A percentile compares a stretch with the other conserved stretches of the same genome.
Conservation (phyloP, 2,888 invertebrate species). For the Polietes domitor region DNA sequence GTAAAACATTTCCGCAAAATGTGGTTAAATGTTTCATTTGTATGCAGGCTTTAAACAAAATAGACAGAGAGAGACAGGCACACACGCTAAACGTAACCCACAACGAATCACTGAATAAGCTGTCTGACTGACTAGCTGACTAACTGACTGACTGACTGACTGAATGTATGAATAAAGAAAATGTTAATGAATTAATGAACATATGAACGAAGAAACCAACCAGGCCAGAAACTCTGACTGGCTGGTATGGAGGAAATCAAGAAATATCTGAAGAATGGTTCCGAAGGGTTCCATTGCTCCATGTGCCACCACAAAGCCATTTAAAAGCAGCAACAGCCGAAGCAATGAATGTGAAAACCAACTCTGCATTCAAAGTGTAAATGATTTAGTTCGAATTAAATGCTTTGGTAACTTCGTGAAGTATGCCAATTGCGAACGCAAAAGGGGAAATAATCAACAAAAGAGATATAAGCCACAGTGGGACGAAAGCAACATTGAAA, state of each 20-base stretch:
- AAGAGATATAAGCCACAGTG: background rate
- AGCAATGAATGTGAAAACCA: constrained; percentile 9
- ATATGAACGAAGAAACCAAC: constrained; percentile 23
- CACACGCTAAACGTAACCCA: constrained; percentile 16
- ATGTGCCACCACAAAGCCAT: constrained; percentile 26
- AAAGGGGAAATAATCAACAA: constrained; percentile 21
- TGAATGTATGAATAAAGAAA: constrained; percentile 28
- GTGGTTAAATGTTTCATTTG: constrained; percentile 65
- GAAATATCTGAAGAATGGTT: constrained; percentile 43
- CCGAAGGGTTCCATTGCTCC: background rate
- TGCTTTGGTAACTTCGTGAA: constrained; percentile 62
- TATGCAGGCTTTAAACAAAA: constrained; percentile 52
- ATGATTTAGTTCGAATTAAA: constrained; percentile 67
- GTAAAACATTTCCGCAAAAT: constrained; percentile 67
- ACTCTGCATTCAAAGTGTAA: constrained; percentile 64
- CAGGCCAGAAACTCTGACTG: constrained; percentile 16
- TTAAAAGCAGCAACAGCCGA: background rate
- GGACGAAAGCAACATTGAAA: background rate
- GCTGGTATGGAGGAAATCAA: constrained; percentile 9
- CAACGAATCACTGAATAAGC: constrained; percentile 10
- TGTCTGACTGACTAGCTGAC: constrained; percentile 16
- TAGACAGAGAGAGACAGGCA: constrained; percentile 22
- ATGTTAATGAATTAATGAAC: constrained; percentile 32
- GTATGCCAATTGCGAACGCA: constrained; percentile 51
- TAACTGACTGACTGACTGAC: constrained; percentile 23